Evolutionary conservation across 1,140 invertebrate species (phyloP).

Genomic region (Brachionus angularis): DNA sequence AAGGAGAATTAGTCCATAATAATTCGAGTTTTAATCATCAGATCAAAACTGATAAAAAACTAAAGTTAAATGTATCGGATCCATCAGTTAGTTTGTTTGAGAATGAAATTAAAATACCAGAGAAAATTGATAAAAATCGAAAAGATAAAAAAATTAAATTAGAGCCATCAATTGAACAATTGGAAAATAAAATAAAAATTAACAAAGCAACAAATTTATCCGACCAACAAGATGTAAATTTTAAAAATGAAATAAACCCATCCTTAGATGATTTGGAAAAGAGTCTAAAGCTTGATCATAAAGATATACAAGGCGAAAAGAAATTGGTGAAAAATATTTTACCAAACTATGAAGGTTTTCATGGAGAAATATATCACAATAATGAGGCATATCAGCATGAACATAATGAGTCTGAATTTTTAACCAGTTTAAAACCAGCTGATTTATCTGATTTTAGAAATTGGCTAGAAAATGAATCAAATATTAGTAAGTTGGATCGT

Average conservation of each 20-base stretch:
- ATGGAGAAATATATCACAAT: constrained; percentile 15
- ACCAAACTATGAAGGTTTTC: constrained; percentile 1
- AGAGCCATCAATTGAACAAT: background rate
- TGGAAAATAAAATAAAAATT: constrained; percentile 1
- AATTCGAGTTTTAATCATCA: background rate
- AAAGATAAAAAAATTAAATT: background rate
- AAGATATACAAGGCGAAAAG: background rate
- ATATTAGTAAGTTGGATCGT: constrained; percentile 7
- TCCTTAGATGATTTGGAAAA: background rate
- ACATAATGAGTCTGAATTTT: background rate
- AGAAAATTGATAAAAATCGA: background rate
- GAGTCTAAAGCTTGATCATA: background rate
- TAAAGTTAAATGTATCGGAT: background rate
- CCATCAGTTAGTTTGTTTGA: background rate
- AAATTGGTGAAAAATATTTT: background rate
- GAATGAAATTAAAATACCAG: constrained; percentile 7
- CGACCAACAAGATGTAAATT: background rate
- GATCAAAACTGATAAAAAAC: background rate
- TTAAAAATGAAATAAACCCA: background rate
- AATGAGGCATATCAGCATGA: background rate
- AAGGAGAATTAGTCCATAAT: too few relatives aligned
- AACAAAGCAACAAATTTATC: background rate
- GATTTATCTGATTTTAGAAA: constrained; percentile 22
- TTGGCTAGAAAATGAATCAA: constrained; percentile 16
- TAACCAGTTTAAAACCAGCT: background rate